Conservation (phyloP, 2,113 vertebrate species). For the Fulmarus glacialis region DNA sequence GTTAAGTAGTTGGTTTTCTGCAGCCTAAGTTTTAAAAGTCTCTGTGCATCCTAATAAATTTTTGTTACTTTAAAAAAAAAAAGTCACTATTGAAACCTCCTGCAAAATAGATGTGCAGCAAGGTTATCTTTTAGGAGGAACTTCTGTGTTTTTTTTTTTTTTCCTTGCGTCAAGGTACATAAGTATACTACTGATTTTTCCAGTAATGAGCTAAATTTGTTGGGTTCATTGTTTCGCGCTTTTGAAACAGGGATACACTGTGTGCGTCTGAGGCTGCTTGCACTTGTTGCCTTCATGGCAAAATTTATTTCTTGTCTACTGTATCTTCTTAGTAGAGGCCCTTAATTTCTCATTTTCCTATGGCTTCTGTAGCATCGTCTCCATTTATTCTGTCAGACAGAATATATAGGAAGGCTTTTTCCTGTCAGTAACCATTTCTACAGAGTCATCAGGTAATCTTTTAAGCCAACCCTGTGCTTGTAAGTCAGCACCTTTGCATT, state of each 20-base stretch:
- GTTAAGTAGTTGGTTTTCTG: not conserved
- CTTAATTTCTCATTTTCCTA: constrained; percentile 8
- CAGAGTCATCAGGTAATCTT: not conserved
- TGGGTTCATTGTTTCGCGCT: rapidly evolving
- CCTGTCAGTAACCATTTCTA: not conserved
- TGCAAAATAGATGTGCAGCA: not conserved
- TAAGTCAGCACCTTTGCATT: not conserved
- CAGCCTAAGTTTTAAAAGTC: not conserved
- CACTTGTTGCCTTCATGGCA: not conserved
- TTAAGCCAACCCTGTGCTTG: not conserved
- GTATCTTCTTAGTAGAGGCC: not conserved
- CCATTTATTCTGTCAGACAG: constrained; percentile 1
- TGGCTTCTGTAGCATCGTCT: not conserved
- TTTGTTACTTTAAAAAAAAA: not conserved
- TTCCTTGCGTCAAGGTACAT: not conserved
- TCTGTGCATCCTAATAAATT: not conserved
- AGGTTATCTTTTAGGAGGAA: not conserved
- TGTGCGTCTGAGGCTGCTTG: rapidly evolving
- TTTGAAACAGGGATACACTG: rapidly evolving
- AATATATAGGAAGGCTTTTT: not conserved
- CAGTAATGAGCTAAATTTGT: not conserved
- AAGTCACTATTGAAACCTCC: not conserved
- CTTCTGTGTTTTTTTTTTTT: not conserved
- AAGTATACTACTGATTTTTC: not conserved
- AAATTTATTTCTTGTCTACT: not conserved